phyloP scores from a whole-genome alignment of 37 sponge, comb jelly and placozoan species.

The Oopsacas minuta region DNA sequence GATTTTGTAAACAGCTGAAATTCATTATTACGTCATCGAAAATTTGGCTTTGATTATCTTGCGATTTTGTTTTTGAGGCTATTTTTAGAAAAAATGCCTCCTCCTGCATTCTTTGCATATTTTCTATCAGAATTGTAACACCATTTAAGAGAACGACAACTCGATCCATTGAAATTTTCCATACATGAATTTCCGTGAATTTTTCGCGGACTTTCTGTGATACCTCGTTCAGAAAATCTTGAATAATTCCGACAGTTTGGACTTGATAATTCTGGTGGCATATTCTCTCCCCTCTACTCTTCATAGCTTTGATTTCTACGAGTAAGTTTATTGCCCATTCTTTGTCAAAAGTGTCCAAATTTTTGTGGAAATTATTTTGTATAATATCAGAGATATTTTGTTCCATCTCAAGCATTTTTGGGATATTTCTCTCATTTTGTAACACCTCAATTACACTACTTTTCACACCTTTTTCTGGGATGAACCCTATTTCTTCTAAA shows the following conservation, averaged over 20 bases:
- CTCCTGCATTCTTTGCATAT: constrained; percentile 1
- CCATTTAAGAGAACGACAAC: not conserved
- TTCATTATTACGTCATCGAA: not conserved
- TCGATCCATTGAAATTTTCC: not conserved
- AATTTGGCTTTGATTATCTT: not conserved
- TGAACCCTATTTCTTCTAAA: not conserved
- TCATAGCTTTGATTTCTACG: not conserved
- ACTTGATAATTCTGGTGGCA: not conserved
- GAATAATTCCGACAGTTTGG: not conserved
- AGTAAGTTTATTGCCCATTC: not conserved
- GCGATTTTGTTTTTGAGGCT: not conserved
- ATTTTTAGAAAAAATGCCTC: constrained; percentile 8
- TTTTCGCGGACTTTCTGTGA: not conserved
- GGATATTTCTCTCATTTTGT: not conserved
- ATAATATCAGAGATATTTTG: constrained; percentile 10
- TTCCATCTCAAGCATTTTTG: constrained; percentile 7
- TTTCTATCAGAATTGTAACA: not conserved
- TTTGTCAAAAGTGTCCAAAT: not conserved
- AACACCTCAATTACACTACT: not conserved
- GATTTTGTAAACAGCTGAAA: not conserved
- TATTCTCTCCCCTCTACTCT: not conserved
- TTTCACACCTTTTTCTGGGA: not conserved
- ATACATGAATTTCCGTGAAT: not conserved
- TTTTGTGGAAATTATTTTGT: not conserved
- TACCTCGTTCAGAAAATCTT: not conserved